Evolutionary conservation across 2,113 vertebrate species (phyloP).

Genomic region (Seriola aureovittata): DNA sequence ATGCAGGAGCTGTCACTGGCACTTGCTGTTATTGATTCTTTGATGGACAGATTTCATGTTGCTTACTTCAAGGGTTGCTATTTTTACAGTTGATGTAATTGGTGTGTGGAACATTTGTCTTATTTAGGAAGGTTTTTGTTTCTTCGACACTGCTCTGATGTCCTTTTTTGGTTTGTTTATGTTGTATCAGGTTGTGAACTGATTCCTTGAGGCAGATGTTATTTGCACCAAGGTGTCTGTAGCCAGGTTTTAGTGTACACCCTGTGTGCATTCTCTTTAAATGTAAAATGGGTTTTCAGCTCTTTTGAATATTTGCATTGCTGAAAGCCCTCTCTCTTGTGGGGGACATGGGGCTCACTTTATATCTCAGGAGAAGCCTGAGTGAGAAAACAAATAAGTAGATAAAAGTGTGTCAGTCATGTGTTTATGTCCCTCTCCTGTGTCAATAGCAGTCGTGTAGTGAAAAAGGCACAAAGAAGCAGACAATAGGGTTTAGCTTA

Average conservation of each 20-base stretch:
- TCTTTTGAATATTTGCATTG: neutral
- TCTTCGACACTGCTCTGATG: no score
- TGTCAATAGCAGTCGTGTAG: conserved; percentile 16
- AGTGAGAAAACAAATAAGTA: neutral
- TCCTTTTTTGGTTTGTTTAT: no score
- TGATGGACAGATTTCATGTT: neutral
- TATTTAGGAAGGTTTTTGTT: no score
- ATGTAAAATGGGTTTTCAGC: no score
- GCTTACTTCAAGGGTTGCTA: neutral
- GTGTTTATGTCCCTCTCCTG: neutral
- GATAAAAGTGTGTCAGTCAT: neutral
- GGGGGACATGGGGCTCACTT: no score
- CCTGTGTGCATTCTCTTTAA: no score
- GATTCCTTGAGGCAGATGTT: no score
- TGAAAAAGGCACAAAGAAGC: conserved; percentile 1
- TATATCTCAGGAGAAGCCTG: neutral
- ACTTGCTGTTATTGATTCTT: neutral
- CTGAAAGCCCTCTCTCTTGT: neutral
- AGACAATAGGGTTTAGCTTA: conserved; percentile 24
- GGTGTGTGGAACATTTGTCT: neutral
- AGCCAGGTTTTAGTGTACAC: no score
- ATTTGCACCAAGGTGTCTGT: no score
- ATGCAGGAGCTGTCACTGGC: neutral
- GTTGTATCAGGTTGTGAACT: no score
- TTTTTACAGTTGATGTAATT: neutral